A percentile compares a stretch with the other conserved stretches of the same genome.
These are phyloP conservation scores for Hapalemur alaotrensis DNA, from an alignment of 2,797 vertebrate species.

Conservation along the genomic window DNA sequence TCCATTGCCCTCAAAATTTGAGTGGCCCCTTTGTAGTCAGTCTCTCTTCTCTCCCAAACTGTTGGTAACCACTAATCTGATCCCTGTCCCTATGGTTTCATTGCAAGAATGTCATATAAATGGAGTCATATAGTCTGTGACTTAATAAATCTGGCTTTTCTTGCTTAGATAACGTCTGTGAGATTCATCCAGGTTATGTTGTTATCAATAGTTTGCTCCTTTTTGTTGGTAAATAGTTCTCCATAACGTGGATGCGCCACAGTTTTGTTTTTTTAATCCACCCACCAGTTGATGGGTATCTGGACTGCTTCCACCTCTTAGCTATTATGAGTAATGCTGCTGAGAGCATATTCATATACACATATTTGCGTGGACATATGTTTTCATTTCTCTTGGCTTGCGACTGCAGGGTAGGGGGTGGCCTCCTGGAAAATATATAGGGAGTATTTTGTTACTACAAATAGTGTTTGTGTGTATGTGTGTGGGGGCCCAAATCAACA, in stretches of 20 bases:
- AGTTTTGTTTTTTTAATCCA: neutral
- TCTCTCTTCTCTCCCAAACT: neutral
- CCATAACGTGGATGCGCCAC: accelerated
- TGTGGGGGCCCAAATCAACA: neutral
- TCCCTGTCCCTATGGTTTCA: neutral
- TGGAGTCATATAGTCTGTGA: accelerated
- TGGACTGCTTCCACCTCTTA: neutral
- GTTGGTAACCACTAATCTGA: neutral
- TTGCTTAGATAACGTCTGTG: neutral
- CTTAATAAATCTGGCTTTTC: neutral
- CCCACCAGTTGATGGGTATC: neutral
- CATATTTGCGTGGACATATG: neutral
- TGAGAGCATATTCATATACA: neutral
- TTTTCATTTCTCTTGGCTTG: slow-evolving; percentile 48
- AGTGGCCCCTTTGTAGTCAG: neutral
- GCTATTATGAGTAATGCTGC: neutral
- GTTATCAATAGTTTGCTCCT: accelerated
- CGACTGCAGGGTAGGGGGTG: neutral
- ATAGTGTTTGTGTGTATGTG: neutral
- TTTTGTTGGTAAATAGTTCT: neutral
- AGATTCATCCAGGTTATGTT: too few species aligned
- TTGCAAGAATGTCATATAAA: neutral
- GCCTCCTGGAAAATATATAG: neutral
- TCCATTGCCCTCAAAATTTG: accelerated
- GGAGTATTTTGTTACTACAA: slow-evolving; percentile 44